These are phyloP conservation scores for Indicator indicator DNA, from an alignment of 2,113 vertebrate species.

Conservation along the genomic window DNA sequence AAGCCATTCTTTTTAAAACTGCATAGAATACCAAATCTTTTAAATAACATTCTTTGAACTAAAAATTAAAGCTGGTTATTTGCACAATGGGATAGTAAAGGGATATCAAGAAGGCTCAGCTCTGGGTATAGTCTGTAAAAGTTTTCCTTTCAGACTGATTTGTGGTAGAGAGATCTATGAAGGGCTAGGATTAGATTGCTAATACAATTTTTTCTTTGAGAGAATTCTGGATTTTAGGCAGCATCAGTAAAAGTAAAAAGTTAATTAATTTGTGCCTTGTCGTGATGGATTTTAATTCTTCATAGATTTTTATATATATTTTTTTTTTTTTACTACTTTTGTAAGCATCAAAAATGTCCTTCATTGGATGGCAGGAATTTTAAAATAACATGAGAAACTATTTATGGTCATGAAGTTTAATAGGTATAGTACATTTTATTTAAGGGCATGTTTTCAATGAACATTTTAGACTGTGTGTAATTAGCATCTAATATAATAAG, in stretches of 20 bases:
- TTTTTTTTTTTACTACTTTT: background rate
- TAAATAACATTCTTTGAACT: background rate
- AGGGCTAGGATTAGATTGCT: background rate
- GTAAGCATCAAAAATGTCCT: background rate
- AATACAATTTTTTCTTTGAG: background rate
- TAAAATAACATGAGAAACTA: background rate
- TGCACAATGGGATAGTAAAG: background rate
- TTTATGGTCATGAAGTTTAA: background rate
- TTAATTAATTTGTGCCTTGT: background rate
- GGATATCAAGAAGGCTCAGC: background rate
- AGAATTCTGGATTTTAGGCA: background rate
- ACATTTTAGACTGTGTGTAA: background rate
- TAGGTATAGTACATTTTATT: background rate
- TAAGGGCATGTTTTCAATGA: background rate
- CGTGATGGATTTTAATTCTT: background rate
- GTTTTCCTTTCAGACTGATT: background rate
- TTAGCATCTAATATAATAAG: background rate
- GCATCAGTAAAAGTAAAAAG: background rate
- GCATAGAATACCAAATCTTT: background rate
- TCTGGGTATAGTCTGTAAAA: background rate
- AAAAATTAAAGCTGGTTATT: background rate
- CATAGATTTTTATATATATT: background rate
- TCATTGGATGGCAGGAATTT: background rate
- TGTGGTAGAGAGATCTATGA: background rate
- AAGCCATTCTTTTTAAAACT: background rate